phyloP scores from a whole-genome alignment of 2,113 vertebrate genomes.

The Lasiurus cinereus region DNA sequence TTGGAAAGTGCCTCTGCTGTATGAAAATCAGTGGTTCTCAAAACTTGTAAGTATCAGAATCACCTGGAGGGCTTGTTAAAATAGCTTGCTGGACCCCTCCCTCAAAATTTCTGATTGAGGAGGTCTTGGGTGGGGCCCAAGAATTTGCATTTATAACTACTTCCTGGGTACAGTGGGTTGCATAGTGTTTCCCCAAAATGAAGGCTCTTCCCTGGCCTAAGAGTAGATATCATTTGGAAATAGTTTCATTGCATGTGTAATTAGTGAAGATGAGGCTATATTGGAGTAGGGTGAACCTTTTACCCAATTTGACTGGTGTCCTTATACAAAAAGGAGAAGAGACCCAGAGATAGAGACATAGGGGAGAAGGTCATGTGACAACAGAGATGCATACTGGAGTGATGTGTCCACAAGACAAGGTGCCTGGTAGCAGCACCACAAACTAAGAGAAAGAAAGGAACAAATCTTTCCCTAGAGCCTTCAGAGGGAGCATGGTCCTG shows the following conservation, averaged over 20 bases:
- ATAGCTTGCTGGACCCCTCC: background rate
- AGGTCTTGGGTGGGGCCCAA: background rate
- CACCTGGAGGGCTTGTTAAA: background rate
- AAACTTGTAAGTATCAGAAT: background rate
- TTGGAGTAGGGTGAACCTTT: background rate
- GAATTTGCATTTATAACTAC: background rate
- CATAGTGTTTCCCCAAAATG: background rate
- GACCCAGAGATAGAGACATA: background rate
- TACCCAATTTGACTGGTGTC: background rate
- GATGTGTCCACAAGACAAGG: background rate
- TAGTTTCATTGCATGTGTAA: background rate
- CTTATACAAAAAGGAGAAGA: background rate
- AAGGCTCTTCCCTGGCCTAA: background rate
- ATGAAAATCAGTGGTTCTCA: background rate
- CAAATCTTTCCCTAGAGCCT: background rate
- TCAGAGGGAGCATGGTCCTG: background rate
- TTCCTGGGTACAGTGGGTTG: background rate
- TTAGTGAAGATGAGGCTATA: background rate
- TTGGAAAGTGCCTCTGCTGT: background rate
- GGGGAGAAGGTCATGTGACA: background rate
- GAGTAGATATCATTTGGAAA: background rate
- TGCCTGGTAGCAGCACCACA: background rate
- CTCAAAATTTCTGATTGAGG: background rate
- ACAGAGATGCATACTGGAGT: background rate
- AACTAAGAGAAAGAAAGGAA: background rate